Conservation (phyloP, 2,797 vertebrate species). For the Macroramphosus scolopax region DNA sequence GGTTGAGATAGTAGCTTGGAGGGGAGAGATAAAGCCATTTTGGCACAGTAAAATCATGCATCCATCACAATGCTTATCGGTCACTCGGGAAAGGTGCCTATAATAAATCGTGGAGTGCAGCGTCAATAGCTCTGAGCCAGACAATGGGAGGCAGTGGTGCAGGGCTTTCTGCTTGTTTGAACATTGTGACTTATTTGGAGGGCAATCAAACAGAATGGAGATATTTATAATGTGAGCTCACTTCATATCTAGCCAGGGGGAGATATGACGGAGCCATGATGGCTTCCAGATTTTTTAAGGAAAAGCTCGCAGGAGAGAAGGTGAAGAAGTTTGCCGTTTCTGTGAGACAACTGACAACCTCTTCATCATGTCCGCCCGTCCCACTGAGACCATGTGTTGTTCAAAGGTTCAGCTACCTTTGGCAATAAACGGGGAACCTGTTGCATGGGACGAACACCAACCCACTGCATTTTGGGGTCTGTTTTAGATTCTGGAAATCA, state of each 20-base stretch:
- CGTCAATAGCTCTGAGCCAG: slow-evolving; percentile 65
- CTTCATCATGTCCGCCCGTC: slow-evolving; percentile 33
- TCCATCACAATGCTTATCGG: slow-evolving; percentile 78
- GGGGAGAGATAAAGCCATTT: slow-evolving; percentile 74
- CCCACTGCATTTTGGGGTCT: too few species aligned
- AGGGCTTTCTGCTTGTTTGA: slow-evolving; percentile 67
- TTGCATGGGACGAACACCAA: too few species aligned
- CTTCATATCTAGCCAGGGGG: slow-evolving; percentile 52
- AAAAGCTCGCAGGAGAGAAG: slow-evolving; percentile 18
- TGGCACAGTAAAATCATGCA: slow-evolving; percentile 69
- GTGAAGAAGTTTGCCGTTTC: slow-evolving; percentile 33
- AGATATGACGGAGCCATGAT: slow-evolving; percentile 58
- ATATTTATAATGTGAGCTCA: slow-evolving; percentile 74
- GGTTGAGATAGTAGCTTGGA: slow-evolving; percentile 63
- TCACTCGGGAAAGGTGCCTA: slow-evolving; percentile 73
- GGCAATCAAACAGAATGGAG: slow-evolving; percentile 67
- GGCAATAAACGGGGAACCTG: too few species aligned
- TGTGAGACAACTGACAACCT: slow-evolving; percentile 35
- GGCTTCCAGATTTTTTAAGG: slow-evolving; percentile 70
- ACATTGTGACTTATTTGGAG: slow-evolving; percentile 75
- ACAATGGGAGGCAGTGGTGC: slow-evolving; percentile 65
- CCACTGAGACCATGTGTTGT: too few species aligned
- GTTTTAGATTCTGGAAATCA: too few species aligned
- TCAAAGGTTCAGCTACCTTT: too few species aligned
- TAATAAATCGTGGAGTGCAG: slow-evolving; percentile 68